phyloP scores from a whole-genome alignment of 2,888 invertebrate species.

The Danaus chrysippus region DNA sequence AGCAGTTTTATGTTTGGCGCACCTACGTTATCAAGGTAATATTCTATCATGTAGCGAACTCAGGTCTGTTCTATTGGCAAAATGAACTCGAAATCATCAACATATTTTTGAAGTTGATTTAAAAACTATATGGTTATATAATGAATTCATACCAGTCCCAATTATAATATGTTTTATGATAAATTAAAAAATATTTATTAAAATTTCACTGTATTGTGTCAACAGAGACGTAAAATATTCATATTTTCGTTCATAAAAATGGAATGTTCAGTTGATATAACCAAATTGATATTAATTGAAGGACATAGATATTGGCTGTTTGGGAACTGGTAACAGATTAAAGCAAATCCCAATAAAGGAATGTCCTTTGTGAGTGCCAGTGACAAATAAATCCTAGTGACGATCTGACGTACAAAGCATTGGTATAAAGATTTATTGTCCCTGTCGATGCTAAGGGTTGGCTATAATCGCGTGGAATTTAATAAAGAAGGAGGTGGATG shows the following conservation, averaged over 20 bases:
- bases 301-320: constrained; percentile 48
- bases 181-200: no score
- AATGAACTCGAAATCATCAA: no score
- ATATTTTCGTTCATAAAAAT: constrained; percentile 11
- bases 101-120: no score
- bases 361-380: constrained; percentile 56
- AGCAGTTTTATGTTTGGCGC: background rate
- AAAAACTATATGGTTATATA: no score
- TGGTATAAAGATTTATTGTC: constrained; percentile 7
- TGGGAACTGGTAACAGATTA: constrained; percentile 58
- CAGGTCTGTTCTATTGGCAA: no score
- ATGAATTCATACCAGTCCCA: no score
- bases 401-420: constrained; percentile 18
- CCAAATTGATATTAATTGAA: constrained; percentile 68
- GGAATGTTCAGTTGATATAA: constrained; percentile 31
- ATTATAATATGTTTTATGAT: no score
- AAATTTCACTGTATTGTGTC: background rate
- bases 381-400: constrained; percentile 52
- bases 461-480: background rate
- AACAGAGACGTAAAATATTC: background rate
- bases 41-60: no score
- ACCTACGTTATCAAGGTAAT: background rate
- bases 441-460: background rate
- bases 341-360: constrained; percentile 51
- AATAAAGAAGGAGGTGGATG: background rate